Evolutionary conservation across 2,888 invertebrate genomes (phyloP), one percentile per base, ranked within the genome.

Genomic region (Phymatocera aterrima): DNA sequence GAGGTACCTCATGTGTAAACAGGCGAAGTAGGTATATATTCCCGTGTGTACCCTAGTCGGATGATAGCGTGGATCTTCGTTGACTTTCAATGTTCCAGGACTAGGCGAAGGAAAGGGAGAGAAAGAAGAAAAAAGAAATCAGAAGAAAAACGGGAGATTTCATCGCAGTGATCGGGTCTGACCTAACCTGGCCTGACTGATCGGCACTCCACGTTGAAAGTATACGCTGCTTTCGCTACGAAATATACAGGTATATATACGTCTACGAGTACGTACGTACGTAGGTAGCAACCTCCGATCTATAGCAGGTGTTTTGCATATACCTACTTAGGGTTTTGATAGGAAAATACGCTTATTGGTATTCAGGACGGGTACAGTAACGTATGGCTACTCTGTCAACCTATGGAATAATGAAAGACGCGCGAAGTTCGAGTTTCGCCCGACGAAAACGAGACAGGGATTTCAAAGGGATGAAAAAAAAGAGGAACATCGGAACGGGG

Each of bases 281-380:
- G 46, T n/a, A 15, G 5, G 1, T 1, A n/a, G 15, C 12, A 12
- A 15, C 8, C 46, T 46, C n/a, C 10, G 8, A 6, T 31, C 34
- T 18, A 37, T 37, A 31, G 18, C 24, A 37, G 40, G 24, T 64
- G 64, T 37, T 64, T 64, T 64, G 64, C 64, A 64, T 37, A 24
- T 2, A n/a, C n/a, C n/a, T n/a, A n/a, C 64, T 64, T 5, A n/a
- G 18, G 57, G 24, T 18, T 64, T 34, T 34, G 34, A 64, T 64
- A 21, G 34, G 64, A 64, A 64, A 64, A 64, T 37, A 64, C 64
- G 37, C 18, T 37, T 21, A 64, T 64, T 64, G 37, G 64, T 64
- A 64, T 64, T 64, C 64, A 18, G n/a, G 10, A 21, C 18, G 64
- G 64, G 34, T 64, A 21, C 34, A 18, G 15, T 18, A 18, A 37